Conservation (phyloP, 92 coral and sea anemone species). For the Plumapathes pennacea region DNA sequence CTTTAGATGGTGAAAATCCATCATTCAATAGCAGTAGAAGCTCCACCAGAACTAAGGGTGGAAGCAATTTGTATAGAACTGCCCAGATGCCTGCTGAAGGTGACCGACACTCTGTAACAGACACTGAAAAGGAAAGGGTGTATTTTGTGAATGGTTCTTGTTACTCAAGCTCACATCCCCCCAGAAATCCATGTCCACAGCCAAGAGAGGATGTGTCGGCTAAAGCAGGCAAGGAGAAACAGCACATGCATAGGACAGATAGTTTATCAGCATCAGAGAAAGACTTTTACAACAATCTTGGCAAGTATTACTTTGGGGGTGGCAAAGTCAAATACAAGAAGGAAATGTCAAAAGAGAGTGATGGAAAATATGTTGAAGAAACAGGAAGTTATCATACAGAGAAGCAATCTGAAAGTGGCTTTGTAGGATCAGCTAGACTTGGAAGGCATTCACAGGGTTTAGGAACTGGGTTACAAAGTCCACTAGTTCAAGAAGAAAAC, state of each 20-base stretch:
- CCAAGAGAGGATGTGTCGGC: no score
- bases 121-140: conserved; percentile 10
- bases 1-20: neutral
- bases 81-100: neutral
- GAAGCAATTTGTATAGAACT: neutral
- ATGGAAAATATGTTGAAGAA: no score
- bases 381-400: no score
- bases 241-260: no score
- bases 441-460: no score
- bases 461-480: no score
- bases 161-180: conserved; percentile 21
- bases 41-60: neutral
- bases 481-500: no score
- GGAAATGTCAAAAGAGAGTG: neutral
- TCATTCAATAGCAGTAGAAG: neutral
- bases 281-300: conserved; percentile 60
- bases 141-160: conserved; percentile 34
- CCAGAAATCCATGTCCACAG: no score
- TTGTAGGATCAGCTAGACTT: no score
- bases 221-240: no score
- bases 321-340: conserved; percentile 41
- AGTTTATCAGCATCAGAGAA: conserved; percentile 44
- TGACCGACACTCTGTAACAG: neutral
- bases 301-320: conserved; percentile 47
- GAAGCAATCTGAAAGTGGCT: no score